Percentiles rank a stretch among this genome's conserved stretches.
These are phyloP conservation scores for Anthophora plumipes DNA, from an alignment of 2,888 invertebrate species.

Conservation along the genomic window DNA sequence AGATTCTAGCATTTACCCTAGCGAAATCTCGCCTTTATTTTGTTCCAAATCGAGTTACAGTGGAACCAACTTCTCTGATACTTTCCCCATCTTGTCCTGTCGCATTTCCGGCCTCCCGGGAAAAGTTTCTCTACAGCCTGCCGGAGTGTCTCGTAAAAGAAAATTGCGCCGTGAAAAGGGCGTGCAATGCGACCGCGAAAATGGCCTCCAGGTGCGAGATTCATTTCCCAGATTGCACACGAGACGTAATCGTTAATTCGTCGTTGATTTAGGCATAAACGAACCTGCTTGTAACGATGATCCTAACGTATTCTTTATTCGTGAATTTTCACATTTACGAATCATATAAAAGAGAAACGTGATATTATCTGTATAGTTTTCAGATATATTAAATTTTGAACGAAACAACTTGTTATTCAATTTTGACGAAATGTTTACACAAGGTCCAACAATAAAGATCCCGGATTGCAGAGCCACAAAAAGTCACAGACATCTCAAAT, in stretches of 20 bases:
- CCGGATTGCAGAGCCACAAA: too few species aligned
- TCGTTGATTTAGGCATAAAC: conserved; percentile 24
- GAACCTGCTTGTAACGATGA: background rate
- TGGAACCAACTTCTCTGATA: conserved; percentile 31
- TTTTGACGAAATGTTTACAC: too few species aligned
- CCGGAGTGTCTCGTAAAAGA: conserved; percentile 54
- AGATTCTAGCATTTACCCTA: conserved; percentile 41
- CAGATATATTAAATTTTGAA: too few species aligned
- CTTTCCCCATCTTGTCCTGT: conserved; percentile 42
- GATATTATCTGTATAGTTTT: too few species aligned
- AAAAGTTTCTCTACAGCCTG: conserved; percentile 42
- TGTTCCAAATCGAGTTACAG: conserved; percentile 61
- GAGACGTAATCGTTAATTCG: conserved; percentile 44
- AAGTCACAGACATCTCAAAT: too few species aligned
- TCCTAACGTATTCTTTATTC: background rate
- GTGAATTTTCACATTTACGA: background rate
- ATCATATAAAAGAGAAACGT: background rate
- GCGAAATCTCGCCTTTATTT: conserved; percentile 55
- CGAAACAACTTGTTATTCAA: too few species aligned
- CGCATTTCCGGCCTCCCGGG: conserved; percentile 32
- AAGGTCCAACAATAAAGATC: too few species aligned
- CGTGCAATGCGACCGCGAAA: conserved; percentile 29
- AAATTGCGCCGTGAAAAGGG: conserved; percentile 51
- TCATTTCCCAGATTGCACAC: conserved; percentile 7
- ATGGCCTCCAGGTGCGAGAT: conserved; percentile 12